These are phyloP conservation scores for Phylloscopus trochiloides DNA, from an alignment of 2,113 vertebrate species.

Conservation along the genomic window DNA sequence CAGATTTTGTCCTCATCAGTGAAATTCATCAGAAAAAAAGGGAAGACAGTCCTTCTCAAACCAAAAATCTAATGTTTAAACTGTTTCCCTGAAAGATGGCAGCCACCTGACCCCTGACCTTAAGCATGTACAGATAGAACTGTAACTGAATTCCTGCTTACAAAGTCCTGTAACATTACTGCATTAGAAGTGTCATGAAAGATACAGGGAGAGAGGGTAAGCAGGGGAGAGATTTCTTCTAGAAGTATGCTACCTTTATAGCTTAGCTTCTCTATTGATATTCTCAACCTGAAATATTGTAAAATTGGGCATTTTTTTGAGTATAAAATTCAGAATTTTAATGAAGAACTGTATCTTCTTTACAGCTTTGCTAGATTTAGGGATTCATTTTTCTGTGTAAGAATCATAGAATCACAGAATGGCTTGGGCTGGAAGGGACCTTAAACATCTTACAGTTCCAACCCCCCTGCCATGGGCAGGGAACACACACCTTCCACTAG, in stretches of 20 bases:
- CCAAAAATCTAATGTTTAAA: neutral
- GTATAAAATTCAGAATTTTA: neutral
- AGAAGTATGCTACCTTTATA: neutral
- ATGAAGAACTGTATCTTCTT: neutral
- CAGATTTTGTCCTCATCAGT: neutral
- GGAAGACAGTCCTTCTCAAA: neutral
- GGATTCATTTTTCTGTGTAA: neutral
- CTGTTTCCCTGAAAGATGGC: neutral
- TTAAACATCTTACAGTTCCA: neutral
- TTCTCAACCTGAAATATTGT: neutral
- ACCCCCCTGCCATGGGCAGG: neutral
- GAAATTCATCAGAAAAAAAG: neutral
- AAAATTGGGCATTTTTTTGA: neutral
- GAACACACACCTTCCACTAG: neutral
- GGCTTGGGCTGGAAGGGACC: neutral
- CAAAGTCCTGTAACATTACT: neutral
- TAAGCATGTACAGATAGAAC: neutral
- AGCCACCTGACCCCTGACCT: neutral
- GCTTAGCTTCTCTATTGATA: neutral
- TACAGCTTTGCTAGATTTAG: neutral
- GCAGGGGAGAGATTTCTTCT: neutral
- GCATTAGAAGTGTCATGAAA: neutral
- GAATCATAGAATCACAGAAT: neutral
- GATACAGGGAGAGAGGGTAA: neutral
- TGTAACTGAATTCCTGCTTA: neutral